Percentiles rank a stretch among this genome's conserved stretches.
Conservation (phyloP, 2,113 vertebrate genomes). For the Rostratula benghalensis region DNA sequence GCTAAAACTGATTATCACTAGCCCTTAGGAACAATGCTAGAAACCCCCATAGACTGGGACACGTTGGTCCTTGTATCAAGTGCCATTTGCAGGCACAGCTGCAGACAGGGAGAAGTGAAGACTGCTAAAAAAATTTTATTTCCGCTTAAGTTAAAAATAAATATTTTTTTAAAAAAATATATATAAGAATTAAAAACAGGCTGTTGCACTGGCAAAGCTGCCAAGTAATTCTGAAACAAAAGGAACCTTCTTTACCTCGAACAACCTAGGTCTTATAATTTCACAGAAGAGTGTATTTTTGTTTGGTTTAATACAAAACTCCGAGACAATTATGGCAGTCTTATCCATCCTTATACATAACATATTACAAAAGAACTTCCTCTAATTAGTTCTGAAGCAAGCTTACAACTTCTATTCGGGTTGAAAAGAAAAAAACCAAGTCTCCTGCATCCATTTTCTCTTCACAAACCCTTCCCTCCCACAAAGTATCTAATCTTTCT, state of each 20-base stretch:
- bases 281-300: neutral
- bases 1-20: neutral
- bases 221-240: neutral
- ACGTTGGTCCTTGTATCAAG: neutral
- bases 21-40: neutral
- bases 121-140: neutral
- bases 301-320: neutral
- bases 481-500: neutral
- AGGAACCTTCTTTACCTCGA: neutral
- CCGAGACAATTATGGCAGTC: neutral
- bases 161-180: neutral
- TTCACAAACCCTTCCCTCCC: neutral
- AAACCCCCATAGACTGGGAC: neutral
- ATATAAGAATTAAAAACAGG: neutral
- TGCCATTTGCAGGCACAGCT: neutral
- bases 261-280: neutral
- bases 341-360: neutral
- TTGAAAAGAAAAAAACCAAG: neutral
- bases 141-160: neutral
- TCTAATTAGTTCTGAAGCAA: neutral
- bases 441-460: neutral
- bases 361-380: neutral
- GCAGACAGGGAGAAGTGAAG: neutral
- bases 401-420: neutral
- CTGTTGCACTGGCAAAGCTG: neutral